Evolutionary conservation across 1,140 invertebrate species (phyloP), one percentile per base, ranked within the genome.

Genomic region (Heliconius nattereri): DNA sequence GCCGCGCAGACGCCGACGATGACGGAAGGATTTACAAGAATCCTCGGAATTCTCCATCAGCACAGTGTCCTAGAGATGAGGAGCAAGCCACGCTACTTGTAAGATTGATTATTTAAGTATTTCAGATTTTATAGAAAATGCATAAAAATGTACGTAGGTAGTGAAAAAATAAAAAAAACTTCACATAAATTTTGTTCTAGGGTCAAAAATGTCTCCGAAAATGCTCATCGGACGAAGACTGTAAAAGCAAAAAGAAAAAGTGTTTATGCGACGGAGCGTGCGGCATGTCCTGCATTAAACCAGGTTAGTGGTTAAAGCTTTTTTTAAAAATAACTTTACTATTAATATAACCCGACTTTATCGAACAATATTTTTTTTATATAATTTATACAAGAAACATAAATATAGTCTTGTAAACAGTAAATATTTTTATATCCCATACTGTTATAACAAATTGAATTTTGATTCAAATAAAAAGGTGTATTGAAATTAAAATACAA

Each of bases 201-300:
- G 97, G 97, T 5, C 97, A 98, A 84, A 97, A 97, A 86, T 99
- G 99, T 94, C 95, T 99, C 71, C 96, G 98, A 81, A 98, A 99
- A 91, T 99, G 99, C 91, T 98, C 97, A 0, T 97, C 97, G 1
- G 98, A 99, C 89, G 97, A 98, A 87, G 98, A 99, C 89, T 99
- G 99, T 94, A 99, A 99, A 92, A 99, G 98, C 89, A 97, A 98
- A 92, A 98, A 98, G 94, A 99, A 99, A 94, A 98, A 98, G 88
- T 99, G 99, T 90, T 95, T 99, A 71, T 99, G 99, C 91, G 99
- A 99, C 89, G 99, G 98, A 52, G 96, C 97, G 5, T 99, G 99
- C 90, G 99, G 99, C 32, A 97, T 98, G 96, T 99, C 98, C 23
- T 99, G 99, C 94, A 98, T 99, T 80, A 99, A 99, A 94, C 98